Conservation (phyloP, 2,888 invertebrate genomes). For the Anoplius nigerrimus region DNA sequence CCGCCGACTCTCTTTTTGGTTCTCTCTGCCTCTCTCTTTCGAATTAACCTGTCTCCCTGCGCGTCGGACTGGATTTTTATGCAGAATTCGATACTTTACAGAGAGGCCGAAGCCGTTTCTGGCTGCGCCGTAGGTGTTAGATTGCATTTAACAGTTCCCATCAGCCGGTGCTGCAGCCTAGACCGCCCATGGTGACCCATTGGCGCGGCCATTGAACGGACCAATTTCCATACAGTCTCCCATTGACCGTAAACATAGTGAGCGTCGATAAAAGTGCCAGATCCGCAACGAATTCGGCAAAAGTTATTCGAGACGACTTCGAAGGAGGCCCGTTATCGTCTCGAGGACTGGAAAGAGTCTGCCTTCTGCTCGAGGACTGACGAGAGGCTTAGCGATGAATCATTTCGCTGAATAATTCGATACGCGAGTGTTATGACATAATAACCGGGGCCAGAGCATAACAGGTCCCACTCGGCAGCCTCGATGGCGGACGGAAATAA, state of each 20-base stretch:
- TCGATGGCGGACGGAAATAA: background rate
- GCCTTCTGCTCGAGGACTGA: background rate
- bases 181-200: conserved; percentile 53
- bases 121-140: conserved; percentile 51
- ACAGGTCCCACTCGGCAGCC: background rate
- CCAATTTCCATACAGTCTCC: conserved; percentile 25
- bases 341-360: background rate
- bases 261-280: too few relatives aligned
- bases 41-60: background rate
- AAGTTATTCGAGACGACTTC: background rate
- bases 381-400: too few relatives aligned
- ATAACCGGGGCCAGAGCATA: background rate
- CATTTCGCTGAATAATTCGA: conserved; percentile 5
- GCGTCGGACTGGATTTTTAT: conserved; percentile 3
- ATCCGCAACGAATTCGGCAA: background rate
- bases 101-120: conserved; percentile 25
- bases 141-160: conserved; percentile 57
- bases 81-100: conserved; percentile 44
- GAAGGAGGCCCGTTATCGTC: background rate
- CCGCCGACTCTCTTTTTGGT: conserved; percentile 1
- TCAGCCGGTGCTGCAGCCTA: conserved; percentile 19
- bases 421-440: background rate
- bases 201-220: conserved; percentile 32
- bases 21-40: background rate
- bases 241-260: background rate